Evolutionary conservation across 2,113 vertebrate species (phyloP).

Genomic region (Dolichallabes microphthalmus): DNA sequence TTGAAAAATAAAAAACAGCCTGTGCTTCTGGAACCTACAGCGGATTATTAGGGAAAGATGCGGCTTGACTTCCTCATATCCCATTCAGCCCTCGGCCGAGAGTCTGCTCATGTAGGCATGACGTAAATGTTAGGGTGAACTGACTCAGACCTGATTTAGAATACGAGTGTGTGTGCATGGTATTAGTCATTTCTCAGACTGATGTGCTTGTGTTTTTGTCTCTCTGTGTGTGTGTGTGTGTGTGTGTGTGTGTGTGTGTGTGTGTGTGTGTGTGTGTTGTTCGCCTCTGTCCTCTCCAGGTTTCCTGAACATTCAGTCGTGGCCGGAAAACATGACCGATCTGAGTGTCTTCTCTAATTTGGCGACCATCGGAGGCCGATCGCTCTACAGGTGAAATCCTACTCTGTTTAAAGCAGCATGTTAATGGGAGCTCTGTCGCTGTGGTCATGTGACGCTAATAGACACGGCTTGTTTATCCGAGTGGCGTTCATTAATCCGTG

Average conservation of each 20-base stretch:
- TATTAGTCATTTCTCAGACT: neutral
- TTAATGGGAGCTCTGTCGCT: neutral
- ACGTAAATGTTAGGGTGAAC: neutral
- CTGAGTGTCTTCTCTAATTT: conserved; percentile 95
- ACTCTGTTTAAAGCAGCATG: neutral
- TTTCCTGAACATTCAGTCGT: conserved; percentile 95
- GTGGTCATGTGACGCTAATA: neutral
- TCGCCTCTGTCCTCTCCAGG: conserved; percentile 74
- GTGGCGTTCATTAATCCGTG: neutral
- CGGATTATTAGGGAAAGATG: neutral
- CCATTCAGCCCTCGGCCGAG: neutral
- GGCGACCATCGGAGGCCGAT: conserved; percentile 91
- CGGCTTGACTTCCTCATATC: neutral
- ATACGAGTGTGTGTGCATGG: neutral
- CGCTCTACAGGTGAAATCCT: conserved; percentile 84
- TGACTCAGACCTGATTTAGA: neutral
- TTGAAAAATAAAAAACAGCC: neutral
- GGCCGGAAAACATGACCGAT: conserved; percentile 97
- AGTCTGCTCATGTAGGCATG: neutral
- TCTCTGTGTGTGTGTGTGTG: neutral
- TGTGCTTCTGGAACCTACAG: neutral
- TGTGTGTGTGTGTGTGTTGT: neutral
- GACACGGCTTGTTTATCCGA: neutral
- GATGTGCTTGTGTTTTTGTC: neutral
- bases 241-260: neutral